Evolutionary conservation across 2,888 invertebrate genomes (phyloP), one percentile per base, ranked within the genome.

Genomic region (Achlya flavicornis): DNA sequence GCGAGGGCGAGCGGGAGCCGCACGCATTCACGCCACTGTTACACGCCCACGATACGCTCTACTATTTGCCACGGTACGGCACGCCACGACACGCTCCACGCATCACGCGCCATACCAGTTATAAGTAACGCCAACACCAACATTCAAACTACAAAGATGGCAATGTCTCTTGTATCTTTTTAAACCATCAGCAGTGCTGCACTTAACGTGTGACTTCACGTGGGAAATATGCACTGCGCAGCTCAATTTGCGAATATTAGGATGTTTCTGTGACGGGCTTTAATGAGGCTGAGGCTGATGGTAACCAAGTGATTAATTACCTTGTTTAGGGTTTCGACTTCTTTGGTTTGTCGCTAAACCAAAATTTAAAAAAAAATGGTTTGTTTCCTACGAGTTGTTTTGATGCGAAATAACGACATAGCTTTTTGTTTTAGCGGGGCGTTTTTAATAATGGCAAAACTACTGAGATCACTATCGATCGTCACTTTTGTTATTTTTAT

Each of bases 191-290:
- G 0, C 19, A 41, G 53, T 19, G n/a, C 8, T n/a, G 53, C 16
- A n/a, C 53, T 53, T 5, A n/a, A 19, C 19, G 16, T 19, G 19
- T 53, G 16, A 53, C 53, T 19, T 53, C 53, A 19, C 57, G 57
- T 53, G 53, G 53, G 53, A 53, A 53, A 53, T 10, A 53, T 53
- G 53, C 53, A 19, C 19, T 53, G 53, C 53, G 10, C 19, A n/a
- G 16, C 53, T 7, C 53, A 10, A 53, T 16, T 48, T 53, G 53
- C 53, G 10, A 53, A 53, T 53, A 53, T 53, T 53, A 53, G 19
- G 53, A 19, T 53, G 41, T 41, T 41, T 41, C 41, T 41, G 53
- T 53, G 16, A n/a, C 7, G 48, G 48, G 7, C 16, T 16, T 53
- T 53, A 53, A 53, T 53, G 53, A 53, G 53, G 53, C 19, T 12